Percentiles rank a stretch among this genome's conserved stretches.
phyloP scores from a whole-genome alignment of 1,140 invertebrate species.

The Phymastichus coffea region DNA sequence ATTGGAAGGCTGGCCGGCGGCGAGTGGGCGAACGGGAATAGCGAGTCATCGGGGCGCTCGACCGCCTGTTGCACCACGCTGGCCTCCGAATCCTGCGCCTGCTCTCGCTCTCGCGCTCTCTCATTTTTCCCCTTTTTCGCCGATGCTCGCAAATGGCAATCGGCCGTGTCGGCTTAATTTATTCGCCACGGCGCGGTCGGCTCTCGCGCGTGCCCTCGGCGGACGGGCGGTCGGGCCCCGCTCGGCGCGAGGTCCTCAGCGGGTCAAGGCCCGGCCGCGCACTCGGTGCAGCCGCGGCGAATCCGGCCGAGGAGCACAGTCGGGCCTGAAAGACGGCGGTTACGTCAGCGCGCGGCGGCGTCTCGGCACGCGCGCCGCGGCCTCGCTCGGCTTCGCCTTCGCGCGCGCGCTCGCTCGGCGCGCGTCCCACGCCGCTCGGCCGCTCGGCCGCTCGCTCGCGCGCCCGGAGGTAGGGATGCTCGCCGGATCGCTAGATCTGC shows the following conservation, averaged over 20 bases:
- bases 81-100: background rate
- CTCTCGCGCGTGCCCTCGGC: too few relatives aligned
- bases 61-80: background rate
- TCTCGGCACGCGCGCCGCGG: background rate
- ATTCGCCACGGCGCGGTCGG: too few relatives aligned
- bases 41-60: slow-evolving; percentile 4
- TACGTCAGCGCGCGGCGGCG: slow-evolving; percentile 17
- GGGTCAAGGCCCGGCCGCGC: too few relatives aligned
- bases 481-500: background rate
- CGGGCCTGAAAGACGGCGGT: slow-evolving; percentile 22
- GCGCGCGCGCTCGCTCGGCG: background rate
- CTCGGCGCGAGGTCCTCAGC: too few relatives aligned
- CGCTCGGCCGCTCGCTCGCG: background rate
- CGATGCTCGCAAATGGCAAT: too few relatives aligned
- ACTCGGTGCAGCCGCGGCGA: too few relatives aligned
- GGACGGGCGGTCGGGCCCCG: too few relatives aligned
- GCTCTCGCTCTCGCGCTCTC: background rate
- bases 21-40: slow-evolving; percentile 24
- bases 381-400: slow-evolving; percentile 15
- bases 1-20: background rate
- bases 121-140: background rate
- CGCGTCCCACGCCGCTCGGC: background rate
- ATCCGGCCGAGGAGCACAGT: too few relatives aligned
- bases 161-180: too few relatives aligned
- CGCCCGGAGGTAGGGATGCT: slow-evolving; percentile 9